A percentile compares a stretch with the other conserved stretches of the same genome.
Conservation (phyloP, 1,140 invertebrate genomes). For the Conus betulinus region DNA sequence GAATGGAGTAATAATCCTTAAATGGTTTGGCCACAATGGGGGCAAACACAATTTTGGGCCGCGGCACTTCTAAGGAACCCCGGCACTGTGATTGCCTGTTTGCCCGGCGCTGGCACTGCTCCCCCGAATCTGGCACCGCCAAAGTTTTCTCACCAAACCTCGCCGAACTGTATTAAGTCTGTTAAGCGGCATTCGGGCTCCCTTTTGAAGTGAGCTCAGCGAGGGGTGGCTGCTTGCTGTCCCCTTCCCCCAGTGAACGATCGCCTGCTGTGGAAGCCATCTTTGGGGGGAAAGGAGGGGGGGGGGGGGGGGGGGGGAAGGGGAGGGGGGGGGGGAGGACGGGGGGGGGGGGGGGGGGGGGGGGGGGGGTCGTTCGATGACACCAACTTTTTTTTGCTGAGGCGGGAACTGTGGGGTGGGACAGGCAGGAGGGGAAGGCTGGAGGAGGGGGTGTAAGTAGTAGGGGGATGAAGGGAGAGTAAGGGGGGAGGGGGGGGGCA, state of each 20-base stretch:
- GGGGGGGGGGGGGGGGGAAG: not conserved
- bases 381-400: no score
- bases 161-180: slow-evolving; percentile 35
- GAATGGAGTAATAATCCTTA: slow-evolving; percentile 35
- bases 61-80: not conserved
- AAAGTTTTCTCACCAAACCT: slow-evolving; percentile 41
- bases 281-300: no score
- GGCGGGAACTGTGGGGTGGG: no score
- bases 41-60: slow-evolving; percentile 35
- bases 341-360: no score
- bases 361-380: no score
- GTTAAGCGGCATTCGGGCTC: slow-evolving; percentile 33
- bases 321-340: no score
- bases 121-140: not conserved
- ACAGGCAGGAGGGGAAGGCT: no score
- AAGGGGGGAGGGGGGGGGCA: no score
- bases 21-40: slow-evolving; percentile 36
- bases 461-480: no score
- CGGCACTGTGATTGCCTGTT: slow-evolving; percentile 20
- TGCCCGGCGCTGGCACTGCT: not conserved
- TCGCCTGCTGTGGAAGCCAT: not conserved
- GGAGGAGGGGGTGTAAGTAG: no score
- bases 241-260: not conserved
- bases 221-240: not conserved
- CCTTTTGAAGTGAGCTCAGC: slow-evolving; percentile 34